phyloP scores from a whole-genome alignment of 2,113 vertebrate species.

The Zootoca vivipara region DNA sequence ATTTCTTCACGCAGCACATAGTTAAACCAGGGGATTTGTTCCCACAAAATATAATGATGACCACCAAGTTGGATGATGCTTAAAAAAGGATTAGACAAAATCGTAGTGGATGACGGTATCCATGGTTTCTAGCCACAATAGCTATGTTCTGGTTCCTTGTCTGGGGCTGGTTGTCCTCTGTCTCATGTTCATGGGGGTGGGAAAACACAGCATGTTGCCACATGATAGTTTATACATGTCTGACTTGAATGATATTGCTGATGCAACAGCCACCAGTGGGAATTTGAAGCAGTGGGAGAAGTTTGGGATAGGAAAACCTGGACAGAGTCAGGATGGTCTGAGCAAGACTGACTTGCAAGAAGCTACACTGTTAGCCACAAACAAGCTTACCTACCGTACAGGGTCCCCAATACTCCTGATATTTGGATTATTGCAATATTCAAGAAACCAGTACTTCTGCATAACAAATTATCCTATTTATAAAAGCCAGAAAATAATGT shows the following conservation, averaged over 20 bases:
- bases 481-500: conserved; percentile 81
- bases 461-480: conserved; percentile 82
- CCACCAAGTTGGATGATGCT: no score
- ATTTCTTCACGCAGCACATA: no score
- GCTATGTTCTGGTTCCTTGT: no score
- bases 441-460: conserved; percentile 81
- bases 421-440: conserved; percentile 82
- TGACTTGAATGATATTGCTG: conserved; percentile 10
- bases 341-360: conserved; percentile 37
- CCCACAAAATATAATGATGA: no score
- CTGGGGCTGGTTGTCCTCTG: not conserved
- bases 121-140: no score
- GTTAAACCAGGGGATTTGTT: no score
- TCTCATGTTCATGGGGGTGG: not conserved
- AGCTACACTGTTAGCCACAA: conserved; percentile 69
- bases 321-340: not conserved
- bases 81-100: no score
- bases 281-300: conserved; percentile 42
- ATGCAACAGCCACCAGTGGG: conserved; percentile 16
- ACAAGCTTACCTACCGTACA: conserved; percentile 69
- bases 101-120: no score
- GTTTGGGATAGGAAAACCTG: conserved; percentile 46
- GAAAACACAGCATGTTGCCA: not conserved
- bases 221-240: not conserved
- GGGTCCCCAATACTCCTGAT: conserved; percentile 74